These are phyloP conservation scores for Argyrosomus regius DNA, from an alignment of 2,797 vertebrate genomes.

Conservation along the genomic window DNA sequence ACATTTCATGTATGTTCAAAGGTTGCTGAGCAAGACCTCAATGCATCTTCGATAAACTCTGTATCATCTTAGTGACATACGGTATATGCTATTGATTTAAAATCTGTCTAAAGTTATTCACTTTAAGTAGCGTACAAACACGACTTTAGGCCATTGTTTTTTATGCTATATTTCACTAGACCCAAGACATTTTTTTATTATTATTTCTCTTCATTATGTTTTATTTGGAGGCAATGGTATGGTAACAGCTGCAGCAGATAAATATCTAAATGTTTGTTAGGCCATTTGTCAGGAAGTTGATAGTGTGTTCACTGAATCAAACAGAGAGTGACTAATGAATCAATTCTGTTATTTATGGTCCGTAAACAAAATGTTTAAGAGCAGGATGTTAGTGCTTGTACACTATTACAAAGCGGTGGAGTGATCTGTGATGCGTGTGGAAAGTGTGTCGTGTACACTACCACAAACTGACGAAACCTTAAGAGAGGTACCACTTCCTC, in stretches of 20 bases:
- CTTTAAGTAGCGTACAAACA: not conserved
- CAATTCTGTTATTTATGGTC: constrained; percentile 9
- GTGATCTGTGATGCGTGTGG: not conserved
- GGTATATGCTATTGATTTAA: too few species aligned
- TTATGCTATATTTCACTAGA: not conserved
- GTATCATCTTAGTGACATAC: too few species aligned
- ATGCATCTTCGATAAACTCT: not conserved
- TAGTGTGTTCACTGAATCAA: constrained; percentile 28
- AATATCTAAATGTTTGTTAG: constrained; percentile 45
- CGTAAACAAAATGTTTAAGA: constrained; percentile 37
- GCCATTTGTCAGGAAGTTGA: constrained; percentile 39
- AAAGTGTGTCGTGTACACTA: not conserved
- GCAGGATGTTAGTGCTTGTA: constrained; percentile 64
- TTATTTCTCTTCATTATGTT: not conserved
- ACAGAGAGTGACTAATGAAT: constrained; percentile 8
- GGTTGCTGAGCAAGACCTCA: not conserved
- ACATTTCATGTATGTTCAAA: constrained; percentile 18
- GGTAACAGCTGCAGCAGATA: constrained; percentile 54
- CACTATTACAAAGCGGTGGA: not conserved
- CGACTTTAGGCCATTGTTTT: not conserved
- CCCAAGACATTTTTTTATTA: too few species aligned
- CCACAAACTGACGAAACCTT: not conserved
- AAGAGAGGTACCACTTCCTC: constrained; percentile 23
- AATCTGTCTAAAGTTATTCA: not conserved
- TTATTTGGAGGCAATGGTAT: not conserved